Base-by-base conservation (phyloP, 1,140 invertebrate genomes). In the Drosophila grimshawi region DNA sequence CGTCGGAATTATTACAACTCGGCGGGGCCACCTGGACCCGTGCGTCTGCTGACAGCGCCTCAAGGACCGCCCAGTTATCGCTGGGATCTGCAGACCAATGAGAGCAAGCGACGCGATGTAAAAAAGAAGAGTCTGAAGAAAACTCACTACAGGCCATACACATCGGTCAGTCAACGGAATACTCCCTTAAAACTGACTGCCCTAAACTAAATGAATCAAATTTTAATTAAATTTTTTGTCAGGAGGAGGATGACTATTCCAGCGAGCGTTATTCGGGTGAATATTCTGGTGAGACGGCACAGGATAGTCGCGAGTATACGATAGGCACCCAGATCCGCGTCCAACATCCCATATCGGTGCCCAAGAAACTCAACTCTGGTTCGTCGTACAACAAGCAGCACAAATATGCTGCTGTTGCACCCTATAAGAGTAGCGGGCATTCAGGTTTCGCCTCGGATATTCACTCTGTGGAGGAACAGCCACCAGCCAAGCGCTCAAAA, bases 281-380 rank as follows among this genome's bases (percentile, higher is more conserved):
- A 10, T 92, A 79, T 48, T 86, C 90, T 0, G 82, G 76, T 2
- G 90, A 92, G 27, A 61, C 78, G 1, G 52, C 55, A 3, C 78
- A 89, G 65, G 90, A 92, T 32, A 92, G 90, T 41, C 81, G 79
- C 5, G 90, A 92, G 49, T 92, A 90, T 11, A 90, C 90, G 4
- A 92, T 92, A 32, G 90, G 90, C 48, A 92, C 90, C 3, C 90
- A 92, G 49, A 92, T 92, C n/a, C 78, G 90, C 0, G 90, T 92
- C 2, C 90, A 92, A 49, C 90, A 92, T 72, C 90, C 90, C 8
- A 92, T 92, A 5, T 89, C 83, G 2, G 75, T 90, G 19, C 90
- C 90, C 27, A 92, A 92, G 33, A 92, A 91, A 45, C 27, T 55
- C 41, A 63, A 59, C 8, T 35, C 82, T 7, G 65, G 55, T 4